Evolutionary conservation across 2,797 vertebrate genomes (phyloP), one percentile per base, ranked within the genome.

Genomic region (Podargus strigoides): DNA sequence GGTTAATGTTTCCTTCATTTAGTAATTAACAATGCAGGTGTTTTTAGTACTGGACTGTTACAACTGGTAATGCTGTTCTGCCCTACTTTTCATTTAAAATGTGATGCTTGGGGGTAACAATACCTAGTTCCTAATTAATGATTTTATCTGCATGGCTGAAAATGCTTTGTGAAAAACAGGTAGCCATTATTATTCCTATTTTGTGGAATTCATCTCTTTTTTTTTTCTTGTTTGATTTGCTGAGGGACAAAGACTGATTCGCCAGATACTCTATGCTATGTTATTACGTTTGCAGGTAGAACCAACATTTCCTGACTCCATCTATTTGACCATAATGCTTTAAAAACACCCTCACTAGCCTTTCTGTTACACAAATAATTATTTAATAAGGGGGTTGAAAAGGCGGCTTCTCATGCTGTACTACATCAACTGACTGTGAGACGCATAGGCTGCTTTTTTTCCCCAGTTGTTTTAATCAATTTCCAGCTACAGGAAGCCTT

Each of bases 191-290:
- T 73, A 53, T 58, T 90, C 23, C 16, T 58, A 7, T 69, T 74
- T 73, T 70, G 7, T 12, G 62, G 44, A 82, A 80, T 63, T 75
- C 2, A 39, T 21, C n/a, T 78, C n/a, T 32, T 4, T 3, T 49
- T 66, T 69, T 6, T 59, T 69, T 66, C 56, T 83, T 74, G 15
- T 10, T 80, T 74, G 24, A 32, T 84, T 89, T 89, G 36, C 32
- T 64, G 53, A 81, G 41, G 10, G 14, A 27, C 3, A 44, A 41
- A 26, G 32, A 67, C 5, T 39, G 41, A 32, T 86, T 90, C 26
- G 0, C 27, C 47, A 73, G 21, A 5, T 68, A 46, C 19, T 30
- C 6, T 4, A 6, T 10, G 6, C 10, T 23, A 58, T 2, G 4
- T 77, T 60, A 63, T 36, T 34, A 47, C 22, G 9, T 46, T 47